These are phyloP conservation scores for Cairina moschata DNA, from an alignment of 2,113 vertebrate species.

Conservation along the genomic window DNA sequence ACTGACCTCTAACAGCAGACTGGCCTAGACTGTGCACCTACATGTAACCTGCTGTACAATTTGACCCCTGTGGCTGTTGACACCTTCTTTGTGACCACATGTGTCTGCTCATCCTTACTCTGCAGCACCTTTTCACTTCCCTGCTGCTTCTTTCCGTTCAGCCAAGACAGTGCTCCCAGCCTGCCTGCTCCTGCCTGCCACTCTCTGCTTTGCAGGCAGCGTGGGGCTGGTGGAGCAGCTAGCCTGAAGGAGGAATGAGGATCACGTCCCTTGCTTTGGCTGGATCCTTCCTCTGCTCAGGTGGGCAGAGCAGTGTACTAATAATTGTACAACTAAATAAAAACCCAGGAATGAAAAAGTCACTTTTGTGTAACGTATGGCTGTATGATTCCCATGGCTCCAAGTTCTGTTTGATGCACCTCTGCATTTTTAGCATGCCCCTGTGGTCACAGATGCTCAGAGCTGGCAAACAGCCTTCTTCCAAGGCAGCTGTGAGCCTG, in stretches of 20 bases:
- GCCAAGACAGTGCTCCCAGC: neutral
- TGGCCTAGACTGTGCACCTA: neutral
- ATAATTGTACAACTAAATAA: neutral
- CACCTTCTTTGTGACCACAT: neutral
- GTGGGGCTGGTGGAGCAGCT: neutral
- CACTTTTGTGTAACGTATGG: neutral
- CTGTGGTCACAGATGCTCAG: neutral
- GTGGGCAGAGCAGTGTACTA: neutral
- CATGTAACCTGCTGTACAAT: neutral
- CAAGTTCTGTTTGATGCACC: neutral
- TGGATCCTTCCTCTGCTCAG: neutral
- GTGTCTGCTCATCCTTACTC: neutral
- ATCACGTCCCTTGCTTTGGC: neutral
- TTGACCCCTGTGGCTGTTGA: neutral
- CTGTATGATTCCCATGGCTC: neutral
- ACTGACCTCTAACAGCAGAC: neutral
- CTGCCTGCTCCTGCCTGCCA: neutral
- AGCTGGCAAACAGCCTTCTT: neutral
- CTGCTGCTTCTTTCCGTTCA: neutral
- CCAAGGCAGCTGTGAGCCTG: neutral
- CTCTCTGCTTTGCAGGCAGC: accelerated
- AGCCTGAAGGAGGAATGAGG: neutral
- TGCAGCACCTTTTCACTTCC: accelerated
- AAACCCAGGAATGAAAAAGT: neutral
- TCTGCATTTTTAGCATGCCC: neutral